These are phyloP conservation scores for Anarrhichthys ocellatus DNA, from an alignment of 2,113 vertebrate species.

Conservation along the genomic window DNA sequence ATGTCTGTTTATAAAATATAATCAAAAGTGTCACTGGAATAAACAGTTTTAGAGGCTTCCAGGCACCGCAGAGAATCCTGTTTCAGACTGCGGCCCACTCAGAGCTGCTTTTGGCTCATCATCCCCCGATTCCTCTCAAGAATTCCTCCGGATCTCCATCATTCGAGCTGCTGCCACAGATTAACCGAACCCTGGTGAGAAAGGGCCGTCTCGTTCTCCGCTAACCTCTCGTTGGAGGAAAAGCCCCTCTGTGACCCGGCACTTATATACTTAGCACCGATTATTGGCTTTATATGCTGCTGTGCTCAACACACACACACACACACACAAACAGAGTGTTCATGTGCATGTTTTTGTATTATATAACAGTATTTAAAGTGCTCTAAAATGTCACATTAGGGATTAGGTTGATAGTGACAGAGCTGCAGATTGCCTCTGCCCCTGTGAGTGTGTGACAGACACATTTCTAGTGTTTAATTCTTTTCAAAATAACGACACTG, in stretches of 20 bases:
- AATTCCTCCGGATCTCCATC: constrained; percentile 11
- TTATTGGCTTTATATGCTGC: constrained; percentile 26
- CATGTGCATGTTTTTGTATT: constrained; percentile 34
- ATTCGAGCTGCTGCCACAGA: constrained; percentile 25
- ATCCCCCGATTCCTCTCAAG: background rate
- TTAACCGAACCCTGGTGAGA: constrained; percentile 8
- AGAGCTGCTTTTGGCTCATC: constrained; percentile 21
- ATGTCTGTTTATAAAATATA: background rate
- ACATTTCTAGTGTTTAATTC: constrained; percentile 3
- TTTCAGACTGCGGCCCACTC: constrained; percentile 10
- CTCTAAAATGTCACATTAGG: constrained; percentile 55
- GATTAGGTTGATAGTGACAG: constrained; percentile 56
- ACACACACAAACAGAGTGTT: background rate
- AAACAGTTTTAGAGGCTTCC: background rate
- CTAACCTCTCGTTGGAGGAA: constrained; percentile 9
- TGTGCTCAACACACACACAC: background rate
- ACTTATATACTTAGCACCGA: constrained; percentile 5
- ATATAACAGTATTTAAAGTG: constrained; percentile 62
- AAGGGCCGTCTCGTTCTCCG: background rate
- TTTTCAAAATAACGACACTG: constrained; percentile 18
- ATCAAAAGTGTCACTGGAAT: background rate
- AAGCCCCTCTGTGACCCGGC: constrained; percentile 23
- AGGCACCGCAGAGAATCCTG: background rate
- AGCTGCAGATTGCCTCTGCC: constrained; percentile 38
- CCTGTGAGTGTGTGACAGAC: constrained; percentile 11